Conservation (phyloP, 2,888 invertebrate species). For the Nudaria mundana region DNA sequence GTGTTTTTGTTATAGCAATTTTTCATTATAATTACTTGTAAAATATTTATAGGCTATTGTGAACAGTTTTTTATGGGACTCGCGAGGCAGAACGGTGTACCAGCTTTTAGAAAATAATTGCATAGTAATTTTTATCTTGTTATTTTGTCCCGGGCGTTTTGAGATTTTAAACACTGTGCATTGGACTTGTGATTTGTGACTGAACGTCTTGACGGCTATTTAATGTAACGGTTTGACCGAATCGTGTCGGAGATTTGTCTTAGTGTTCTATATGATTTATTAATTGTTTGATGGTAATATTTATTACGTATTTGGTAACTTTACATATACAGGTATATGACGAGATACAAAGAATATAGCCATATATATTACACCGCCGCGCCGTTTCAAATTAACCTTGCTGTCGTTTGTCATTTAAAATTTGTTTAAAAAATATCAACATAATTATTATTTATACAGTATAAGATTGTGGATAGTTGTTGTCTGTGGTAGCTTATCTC, state of each 20-base stretch:
- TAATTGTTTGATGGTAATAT: constrained; percentile 22
- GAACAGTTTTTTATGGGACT: constrained; percentile 49
- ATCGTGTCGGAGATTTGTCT: constrained; percentile 23
- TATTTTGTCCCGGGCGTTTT: constrained; percentile 48
- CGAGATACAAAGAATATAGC: too few species aligned
- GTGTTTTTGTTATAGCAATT: constrained; percentile 50
- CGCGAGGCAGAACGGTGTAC: constrained; percentile 31
- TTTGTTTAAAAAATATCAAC: too few species aligned
- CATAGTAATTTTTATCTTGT: constrained; percentile 63
- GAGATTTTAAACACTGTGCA: constrained; percentile 39
- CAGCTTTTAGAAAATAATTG: constrained; percentile 43
- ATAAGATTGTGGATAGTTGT: too few species aligned
- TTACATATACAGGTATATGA: too few species aligned
- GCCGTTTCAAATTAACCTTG: too few species aligned
- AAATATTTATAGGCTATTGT: constrained; percentile 74
- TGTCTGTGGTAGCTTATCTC: too few species aligned
- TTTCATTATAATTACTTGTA: constrained; percentile 74
- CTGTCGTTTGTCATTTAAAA: too few species aligned
- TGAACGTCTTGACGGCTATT: constrained; percentile 27
- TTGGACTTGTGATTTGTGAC: constrained; percentile 41
- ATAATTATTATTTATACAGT: too few species aligned
- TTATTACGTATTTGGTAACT: too few species aligned
- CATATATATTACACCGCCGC: too few species aligned
- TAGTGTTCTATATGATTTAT: constrained; percentile 23
- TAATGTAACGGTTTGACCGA: constrained; percentile 22